Evolutionary conservation across 1,140 invertebrate genomes (phyloP).

Genomic region (Cydia pomonella): DNA sequence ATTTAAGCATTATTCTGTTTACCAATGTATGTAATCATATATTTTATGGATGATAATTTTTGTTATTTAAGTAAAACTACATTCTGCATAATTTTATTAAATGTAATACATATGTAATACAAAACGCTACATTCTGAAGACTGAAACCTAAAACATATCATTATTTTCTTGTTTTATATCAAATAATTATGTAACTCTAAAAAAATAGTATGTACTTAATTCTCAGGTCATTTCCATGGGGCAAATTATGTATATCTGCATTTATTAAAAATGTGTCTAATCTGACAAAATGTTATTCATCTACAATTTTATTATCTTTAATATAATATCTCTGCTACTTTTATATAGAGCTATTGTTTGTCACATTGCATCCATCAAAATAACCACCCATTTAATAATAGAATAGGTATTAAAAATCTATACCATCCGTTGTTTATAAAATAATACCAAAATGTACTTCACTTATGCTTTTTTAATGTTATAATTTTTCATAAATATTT

Average conservation of each 20-base stretch:
- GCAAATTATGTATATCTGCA: background rate
- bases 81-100: constrained; percentile 2
- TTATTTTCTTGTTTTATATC: constrained; percentile 50
- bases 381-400: no score
- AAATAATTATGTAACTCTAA: constrained; percentile 38
- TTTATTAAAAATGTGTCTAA: background rate
- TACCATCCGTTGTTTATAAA: background rate
- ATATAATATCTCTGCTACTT: no score
- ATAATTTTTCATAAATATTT: background rate
- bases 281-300: no score
- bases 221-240: background rate
- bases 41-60: background rate
- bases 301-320: no score
- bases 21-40: background rate
- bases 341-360: no score
- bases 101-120: constrained; percentile 35
- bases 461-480: background rate
- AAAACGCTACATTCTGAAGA: constrained; percentile 64
- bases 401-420: no score
- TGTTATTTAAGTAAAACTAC: background rate
- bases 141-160: constrained; percentile 74
- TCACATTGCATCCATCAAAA: no score
- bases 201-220: background rate
- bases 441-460: background rate
- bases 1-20: background rate